A percentile compares a stretch with the other conserved stretches of the same genome.
These are phyloP conservation scores for Brachionus rubens DNA, from an alignment of 1,140 invertebrate genomes.

Conservation along the genomic window DNA sequence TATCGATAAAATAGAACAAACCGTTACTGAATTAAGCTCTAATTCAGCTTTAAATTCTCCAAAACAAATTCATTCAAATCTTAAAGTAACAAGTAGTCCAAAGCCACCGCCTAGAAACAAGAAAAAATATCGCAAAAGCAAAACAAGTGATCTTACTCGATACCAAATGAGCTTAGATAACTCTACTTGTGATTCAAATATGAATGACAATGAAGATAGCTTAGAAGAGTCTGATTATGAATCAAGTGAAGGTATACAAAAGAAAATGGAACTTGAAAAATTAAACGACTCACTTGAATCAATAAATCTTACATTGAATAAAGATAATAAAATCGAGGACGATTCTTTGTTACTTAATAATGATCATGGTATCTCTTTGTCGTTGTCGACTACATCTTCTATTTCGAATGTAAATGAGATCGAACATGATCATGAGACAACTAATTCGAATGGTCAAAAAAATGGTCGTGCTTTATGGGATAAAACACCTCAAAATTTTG, in stretches of 20 bases:
- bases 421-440: neutral
- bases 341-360: neutral
- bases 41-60: neutral
- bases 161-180: neutral
- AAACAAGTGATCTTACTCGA: neutral
- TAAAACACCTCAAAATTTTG: conserved; percentile 3
- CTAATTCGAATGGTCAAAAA: neutral
- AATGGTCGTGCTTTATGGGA: conserved; percentile 3
- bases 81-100: conserved; percentile 11
- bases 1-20: neutral
- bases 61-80: neutral
- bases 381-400: neutral
- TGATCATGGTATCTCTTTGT: conserved; percentile 6
- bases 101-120: conserved; percentile 32
- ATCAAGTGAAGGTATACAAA: neutral
- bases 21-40: neutral
- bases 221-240: neutral
- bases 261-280: neutral
- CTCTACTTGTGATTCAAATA: neutral
- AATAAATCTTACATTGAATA: neutral
- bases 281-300: conserved; percentile 38
- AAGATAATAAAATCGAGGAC: conserved; percentile 26
- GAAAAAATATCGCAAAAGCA: conserved; percentile 35
- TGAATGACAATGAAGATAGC: neutral
- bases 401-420: conserved; percentile 10